Conservation (phyloP, 2,888 invertebrate genomes). For the Sarcophaga rosellei region DNA sequence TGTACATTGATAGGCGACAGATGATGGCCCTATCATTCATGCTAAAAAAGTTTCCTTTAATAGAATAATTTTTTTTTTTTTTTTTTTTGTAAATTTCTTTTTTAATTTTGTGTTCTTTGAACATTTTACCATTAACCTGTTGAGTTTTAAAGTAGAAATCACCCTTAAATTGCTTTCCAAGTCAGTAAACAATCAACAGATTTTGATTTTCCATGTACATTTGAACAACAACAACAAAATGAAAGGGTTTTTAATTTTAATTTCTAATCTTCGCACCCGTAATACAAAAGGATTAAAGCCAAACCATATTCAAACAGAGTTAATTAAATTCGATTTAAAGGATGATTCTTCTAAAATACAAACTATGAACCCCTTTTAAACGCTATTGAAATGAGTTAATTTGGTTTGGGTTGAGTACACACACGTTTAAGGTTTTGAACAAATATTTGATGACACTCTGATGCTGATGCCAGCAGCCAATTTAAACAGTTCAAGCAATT, state of each 20-base stretch:
- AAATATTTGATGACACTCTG: slow-evolving; percentile 41
- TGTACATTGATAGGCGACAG: too few species aligned
- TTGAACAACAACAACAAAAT: background rate
- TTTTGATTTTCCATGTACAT: background rate
- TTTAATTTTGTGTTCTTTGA: background rate
- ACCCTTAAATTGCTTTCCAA: background rate
- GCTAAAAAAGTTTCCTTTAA: too few species aligned
- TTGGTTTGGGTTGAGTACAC: background rate
- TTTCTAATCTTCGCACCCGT: background rate
- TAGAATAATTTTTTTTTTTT: too few species aligned
- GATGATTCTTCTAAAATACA: slow-evolving; percentile 5
- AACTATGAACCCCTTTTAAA: background rate
- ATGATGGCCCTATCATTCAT: too few species aligned
- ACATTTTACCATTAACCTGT: slow-evolving; percentile 34
- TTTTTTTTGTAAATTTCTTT: background rate
- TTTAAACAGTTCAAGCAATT: background rate
- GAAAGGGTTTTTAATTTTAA: slow-evolving; percentile 10
- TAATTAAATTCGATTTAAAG: slow-evolving; percentile 62
- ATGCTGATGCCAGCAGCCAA: background rate
- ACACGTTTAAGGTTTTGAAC: background rate
- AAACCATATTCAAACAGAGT: slow-evolving; percentile 38
- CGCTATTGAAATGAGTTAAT: too few species aligned
- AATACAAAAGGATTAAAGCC: slow-evolving; percentile 42
- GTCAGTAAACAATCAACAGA: background rate
- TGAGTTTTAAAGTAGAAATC: slow-evolving; percentile 1